These are phyloP conservation scores for Manduca sexta DNA, from an alignment of 1,140 invertebrate species.

Conservation along the genomic window DNA sequence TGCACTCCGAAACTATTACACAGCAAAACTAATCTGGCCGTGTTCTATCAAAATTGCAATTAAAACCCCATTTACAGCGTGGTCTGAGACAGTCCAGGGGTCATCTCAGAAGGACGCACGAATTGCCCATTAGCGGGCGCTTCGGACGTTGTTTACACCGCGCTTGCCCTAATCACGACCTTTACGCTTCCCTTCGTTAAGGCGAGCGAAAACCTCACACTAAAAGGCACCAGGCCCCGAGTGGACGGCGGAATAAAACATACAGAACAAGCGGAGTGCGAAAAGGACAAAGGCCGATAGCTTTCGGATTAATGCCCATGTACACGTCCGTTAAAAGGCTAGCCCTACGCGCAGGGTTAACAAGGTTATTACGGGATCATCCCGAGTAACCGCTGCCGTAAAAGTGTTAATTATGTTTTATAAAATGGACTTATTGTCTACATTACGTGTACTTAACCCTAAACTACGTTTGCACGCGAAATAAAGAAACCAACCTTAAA, in stretches of 20 bases:
- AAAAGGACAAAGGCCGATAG: constrained; percentile 62
- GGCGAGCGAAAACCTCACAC: constrained; percentile 71
- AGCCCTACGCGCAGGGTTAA: constrained; percentile 67
- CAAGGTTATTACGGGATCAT: constrained; percentile 72
- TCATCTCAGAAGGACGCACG: constrained; percentile 65
- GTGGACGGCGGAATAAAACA: constrained; percentile 54
- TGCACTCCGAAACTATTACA: constrained; percentile 20
- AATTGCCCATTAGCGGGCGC: constrained; percentile 71
- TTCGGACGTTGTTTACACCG: constrained; percentile 72
- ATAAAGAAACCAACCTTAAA: too few relatives aligned
- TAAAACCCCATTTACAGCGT: constrained; percentile 67
- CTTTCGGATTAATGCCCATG: constrained; percentile 70
- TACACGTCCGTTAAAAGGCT: constrained; percentile 68
- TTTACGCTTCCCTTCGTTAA: constrained; percentile 74
- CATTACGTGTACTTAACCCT: neutral
- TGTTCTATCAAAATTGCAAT: constrained; percentile 69
- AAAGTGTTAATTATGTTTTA: constrained; percentile 70
- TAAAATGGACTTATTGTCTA: constrained; percentile 49
- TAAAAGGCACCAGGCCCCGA: constrained; percentile 62
- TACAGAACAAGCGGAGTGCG: constrained; percentile 23
- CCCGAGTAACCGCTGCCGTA: constrained; percentile 63
- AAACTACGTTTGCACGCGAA: too few relatives aligned
- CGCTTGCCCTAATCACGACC: constrained; percentile 74
- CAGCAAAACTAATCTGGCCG: constrained; percentile 58
- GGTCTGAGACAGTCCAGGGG: constrained; percentile 61